Evolutionary conservation across 2,797 vertebrate species (phyloP).

Genomic region (Gymnoscopelus braueri): DNA sequence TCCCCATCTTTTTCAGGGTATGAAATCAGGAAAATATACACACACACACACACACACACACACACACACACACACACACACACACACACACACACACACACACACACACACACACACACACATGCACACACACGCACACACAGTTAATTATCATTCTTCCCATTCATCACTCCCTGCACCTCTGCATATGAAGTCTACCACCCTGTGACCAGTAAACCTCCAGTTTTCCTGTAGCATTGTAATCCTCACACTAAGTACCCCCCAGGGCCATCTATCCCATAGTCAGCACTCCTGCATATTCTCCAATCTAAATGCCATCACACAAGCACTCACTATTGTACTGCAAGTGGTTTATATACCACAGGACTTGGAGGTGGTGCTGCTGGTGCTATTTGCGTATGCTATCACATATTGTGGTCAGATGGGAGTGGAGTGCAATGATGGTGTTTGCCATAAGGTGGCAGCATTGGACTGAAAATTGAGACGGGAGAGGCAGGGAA

Average conservation of each 20-base stretch:
- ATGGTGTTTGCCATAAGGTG: constrained; percentile 38
- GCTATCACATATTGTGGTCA: not conserved
- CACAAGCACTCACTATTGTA: not conserved
- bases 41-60: too few species aligned
- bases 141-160: too few species aligned
- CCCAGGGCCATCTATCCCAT: not conserved
- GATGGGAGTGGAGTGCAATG: constrained; percentile 26
- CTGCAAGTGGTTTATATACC: not conserved
- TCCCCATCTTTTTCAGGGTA: too few species aligned
- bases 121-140: not conserved
- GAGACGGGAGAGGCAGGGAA: constrained; percentile 52
- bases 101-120: too few species aligned
- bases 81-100: too few species aligned
- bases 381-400: not conserved
- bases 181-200: not conserved
- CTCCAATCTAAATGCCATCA: not conserved
- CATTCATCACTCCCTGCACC: not conserved
- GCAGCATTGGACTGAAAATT: constrained; percentile 37
- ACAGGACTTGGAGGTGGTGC: not conserved
- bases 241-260: not conserved
- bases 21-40: too few species aligned
- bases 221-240: not conserved
- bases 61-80: not conserved
- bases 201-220: not conserved
- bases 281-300: not conserved